Evolutionary conservation across 1,140 invertebrate species (phyloP).

Genomic region (Lasioglossum baleicum): DNA sequence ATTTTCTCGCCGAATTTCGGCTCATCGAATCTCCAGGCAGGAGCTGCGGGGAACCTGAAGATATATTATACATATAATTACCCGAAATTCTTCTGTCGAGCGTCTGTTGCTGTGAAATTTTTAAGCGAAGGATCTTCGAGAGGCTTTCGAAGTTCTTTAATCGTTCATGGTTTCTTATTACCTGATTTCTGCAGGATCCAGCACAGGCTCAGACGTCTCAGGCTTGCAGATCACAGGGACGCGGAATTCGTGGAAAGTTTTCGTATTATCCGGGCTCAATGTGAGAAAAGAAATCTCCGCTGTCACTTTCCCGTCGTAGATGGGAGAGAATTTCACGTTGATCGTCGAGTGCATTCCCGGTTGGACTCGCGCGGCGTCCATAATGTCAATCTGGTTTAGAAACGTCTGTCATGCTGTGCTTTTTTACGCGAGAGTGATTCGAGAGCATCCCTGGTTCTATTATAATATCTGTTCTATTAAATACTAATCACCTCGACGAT

Average conservation of each 20-base stretch:
- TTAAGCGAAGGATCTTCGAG: neutral
- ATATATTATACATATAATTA: neutral
- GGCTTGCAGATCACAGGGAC: constrained; percentile 16
- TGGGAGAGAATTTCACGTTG: constrained; percentile 30
- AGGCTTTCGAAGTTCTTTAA: neutral
- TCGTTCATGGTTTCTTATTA: neutral
- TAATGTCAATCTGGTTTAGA: constrained; percentile 9
- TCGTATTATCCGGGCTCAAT: neutral
- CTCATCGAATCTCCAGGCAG: constrained; percentile 15
- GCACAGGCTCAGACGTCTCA: neutral
- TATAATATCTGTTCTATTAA: neutral
- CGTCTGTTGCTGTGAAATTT: neutral
- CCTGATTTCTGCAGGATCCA: constrained; percentile 21
- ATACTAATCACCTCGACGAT: neutral
- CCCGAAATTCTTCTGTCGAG: neutral
- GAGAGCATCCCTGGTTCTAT: neutral
- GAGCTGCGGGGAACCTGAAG: constrained; percentile 11
- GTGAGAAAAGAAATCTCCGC: constrained; percentile 32
- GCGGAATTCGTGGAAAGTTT: constrained; percentile 27
- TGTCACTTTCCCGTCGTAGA: constrained; percentile 13
- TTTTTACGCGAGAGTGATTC: too few relatives aligned
- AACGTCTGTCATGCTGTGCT: neutral
- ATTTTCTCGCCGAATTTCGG: neutral
- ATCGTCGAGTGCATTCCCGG: neutral
- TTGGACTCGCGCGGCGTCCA: constrained; percentile 21